These are phyloP conservation scores for Rana temporaria DNA, from an alignment of 2,113 vertebrate genomes.

Conservation along the genomic window DNA sequence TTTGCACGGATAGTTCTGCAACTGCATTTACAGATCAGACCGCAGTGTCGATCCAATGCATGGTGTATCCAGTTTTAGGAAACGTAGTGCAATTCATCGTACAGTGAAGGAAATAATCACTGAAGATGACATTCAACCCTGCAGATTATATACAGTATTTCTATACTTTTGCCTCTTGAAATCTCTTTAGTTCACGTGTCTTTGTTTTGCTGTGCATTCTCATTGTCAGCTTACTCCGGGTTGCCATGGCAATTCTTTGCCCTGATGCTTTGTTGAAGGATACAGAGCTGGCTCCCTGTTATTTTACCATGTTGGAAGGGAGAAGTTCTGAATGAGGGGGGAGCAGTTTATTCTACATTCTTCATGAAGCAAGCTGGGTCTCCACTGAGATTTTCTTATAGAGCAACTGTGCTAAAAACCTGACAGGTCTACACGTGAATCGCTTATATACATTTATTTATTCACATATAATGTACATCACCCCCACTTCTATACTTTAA, in stretches of 20 bases:
- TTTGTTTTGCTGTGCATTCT: conserved; percentile 7
- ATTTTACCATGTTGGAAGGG: conserved; percentile 22
- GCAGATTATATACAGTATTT: not conserved
- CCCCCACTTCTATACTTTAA: too few relatives aligned
- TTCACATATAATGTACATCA: not conserved
- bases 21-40: too few relatives aligned
- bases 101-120: too few relatives aligned
- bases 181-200: not conserved
- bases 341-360: conserved; percentile 10
- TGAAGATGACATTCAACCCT: too few relatives aligned
- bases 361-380: conserved; percentile 6
- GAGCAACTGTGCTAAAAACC: not conserved
- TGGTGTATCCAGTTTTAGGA: not conserved
- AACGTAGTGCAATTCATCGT: not conserved
- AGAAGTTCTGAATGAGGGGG: conserved; percentile 16
- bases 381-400: not conserved
- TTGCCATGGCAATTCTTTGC: conserved; percentile 51
- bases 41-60: not conserved
- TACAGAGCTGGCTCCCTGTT: conserved; percentile 37
- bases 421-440: not conserved
- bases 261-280: conserved; percentile 51
- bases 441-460: not conserved
- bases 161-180: not conserved
- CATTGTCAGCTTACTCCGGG: conserved; percentile 23
- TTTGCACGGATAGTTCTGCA: too few relatives aligned